A percentile compares a stretch with the other conserved stretches of the same genome.
These are phyloP conservation scores for Stenichneumon culpator DNA, from an alignment of 2,888 invertebrate species.

Conservation along the genomic window DNA sequence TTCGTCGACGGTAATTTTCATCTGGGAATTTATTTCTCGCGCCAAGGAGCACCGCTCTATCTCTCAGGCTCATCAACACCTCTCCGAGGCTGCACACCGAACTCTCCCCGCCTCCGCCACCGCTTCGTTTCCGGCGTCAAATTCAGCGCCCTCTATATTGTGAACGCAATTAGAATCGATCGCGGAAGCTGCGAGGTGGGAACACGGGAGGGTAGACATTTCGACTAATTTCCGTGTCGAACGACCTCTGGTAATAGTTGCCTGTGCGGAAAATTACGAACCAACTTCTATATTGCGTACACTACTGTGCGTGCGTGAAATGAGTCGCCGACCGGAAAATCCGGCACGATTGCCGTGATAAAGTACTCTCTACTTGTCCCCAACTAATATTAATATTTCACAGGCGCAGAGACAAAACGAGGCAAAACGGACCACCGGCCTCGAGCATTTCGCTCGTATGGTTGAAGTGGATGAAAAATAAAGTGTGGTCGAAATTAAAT, in stretches of 20 bases:
- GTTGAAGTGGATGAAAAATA: too few species aligned
- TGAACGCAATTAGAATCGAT: slow-evolving; percentile 31
- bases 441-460: too few species aligned
- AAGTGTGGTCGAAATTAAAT: too few species aligned
- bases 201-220: neutral
- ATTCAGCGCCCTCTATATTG: slow-evolving; percentile 17
- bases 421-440: too few species aligned
- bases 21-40: neutral
- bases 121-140: neutral
- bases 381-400: too few species aligned
- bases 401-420: too few species aligned
- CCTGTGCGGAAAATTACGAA: slow-evolving; percentile 1
- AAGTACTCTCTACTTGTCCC: too few species aligned
- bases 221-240: slow-evolving; percentile 21
- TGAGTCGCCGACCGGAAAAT: neutral
- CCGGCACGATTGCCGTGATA: neutral
- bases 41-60: neutral
- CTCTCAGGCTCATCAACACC: slow-evolving; percentile 19
- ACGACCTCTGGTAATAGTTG: slow-evolving; percentile 11
- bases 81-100: neutral
- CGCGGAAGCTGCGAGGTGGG: slow-evolving; percentile 2
- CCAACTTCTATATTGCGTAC: neutral
- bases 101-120: neutral
- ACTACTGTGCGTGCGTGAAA: neutral
- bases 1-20: neutral